phyloP scores from a whole-genome alignment of 2,888 invertebrate genomes.

The Aleiodes alternator region DNA sequence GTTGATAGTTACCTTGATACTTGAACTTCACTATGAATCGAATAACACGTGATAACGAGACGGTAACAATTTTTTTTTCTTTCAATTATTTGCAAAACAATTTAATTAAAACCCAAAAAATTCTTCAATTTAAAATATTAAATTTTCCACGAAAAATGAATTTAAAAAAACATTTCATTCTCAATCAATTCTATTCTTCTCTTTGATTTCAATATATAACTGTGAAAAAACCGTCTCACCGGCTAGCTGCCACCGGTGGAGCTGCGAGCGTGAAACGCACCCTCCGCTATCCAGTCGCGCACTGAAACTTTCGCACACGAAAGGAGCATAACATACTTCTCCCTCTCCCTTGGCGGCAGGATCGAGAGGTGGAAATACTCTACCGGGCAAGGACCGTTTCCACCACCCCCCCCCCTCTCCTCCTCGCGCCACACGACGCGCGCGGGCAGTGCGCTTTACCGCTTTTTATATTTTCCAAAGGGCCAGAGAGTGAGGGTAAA shows the following conservation, averaged over 20 bases:
- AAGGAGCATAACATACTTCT: conserved; percentile 51
- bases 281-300: conserved; percentile 72
- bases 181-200: no score
- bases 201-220: neutral
- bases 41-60: conserved; percentile 49
- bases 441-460: conserved; percentile 30
- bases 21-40: conserved; percentile 50
- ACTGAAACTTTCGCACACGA: conserved; percentile 70
- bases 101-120: neutral
- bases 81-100: no score
- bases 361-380: conserved; percentile 15
- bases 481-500: conserved; percentile 19
- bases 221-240: conserved; percentile 50
- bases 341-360: conserved; percentile 49
- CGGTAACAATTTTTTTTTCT: neutral
- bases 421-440: conserved; percentile 39
- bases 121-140: no score
- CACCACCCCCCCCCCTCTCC: neutral
- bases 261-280: conserved; percentile 65
- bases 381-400: conserved; percentile 30
- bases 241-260: conserved; percentile 62
- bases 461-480: conserved; percentile 9
- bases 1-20: conserved; percentile 41
- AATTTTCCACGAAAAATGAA: no score
- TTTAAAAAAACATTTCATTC: no score